Base-by-base conservation (phyloP, 2,888 invertebrate species). In the Leptinotarsa peninsularis region DNA sequence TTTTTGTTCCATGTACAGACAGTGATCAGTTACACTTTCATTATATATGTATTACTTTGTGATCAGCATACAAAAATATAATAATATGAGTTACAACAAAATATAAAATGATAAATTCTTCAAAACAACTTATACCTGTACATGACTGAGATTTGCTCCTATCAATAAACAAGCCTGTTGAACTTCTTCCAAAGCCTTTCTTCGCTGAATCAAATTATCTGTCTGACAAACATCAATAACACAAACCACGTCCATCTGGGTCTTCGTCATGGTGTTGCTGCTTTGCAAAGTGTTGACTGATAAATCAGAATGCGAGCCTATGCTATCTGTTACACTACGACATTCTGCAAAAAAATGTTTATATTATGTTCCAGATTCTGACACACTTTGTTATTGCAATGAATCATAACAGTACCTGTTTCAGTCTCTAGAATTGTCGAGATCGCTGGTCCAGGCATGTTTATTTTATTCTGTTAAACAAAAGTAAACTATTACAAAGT, bases 161-260 rank as follows among this genome's bases (percentile, higher is more conserved):
- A 95, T 93, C 79, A 93, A 89, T 76, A 91, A 90, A 79, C 96
- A 95, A 23, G 96, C 95, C 86, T 94, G 91, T 83, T 93, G 92
- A 23, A 97, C 93, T 90, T 97, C 97, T 82, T 97, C 96, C 76
- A 95, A 89, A 17, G 96, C 96, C 87, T 92, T 92, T 88, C 93
- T 94, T 71, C 97, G 91, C 81, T 96, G 94, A 71, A 90, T 89
- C 81, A 95, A 74, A 88, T 94, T 92, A 81, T 93, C 93, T 27
- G 92, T 90, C 86, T 95, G 93, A 83, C 86, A 89, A 76, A 94
- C 88, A 89, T 97, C 96, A 82, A 97, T 91, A 79, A 97, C 94
- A 89, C 96, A 96, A 71, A 94, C 96, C 78, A 97, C 95, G 88
- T 97, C 96, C 95, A 96, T 96, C 82, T 92, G 91, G 33, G 93